Percentiles rank a stretch among this genome's conserved stretches.
These are phyloP conservation scores for Hippocampus comes DNA, from an alignment of 2,113 vertebrate species.

Conservation along the genomic window DNA sequence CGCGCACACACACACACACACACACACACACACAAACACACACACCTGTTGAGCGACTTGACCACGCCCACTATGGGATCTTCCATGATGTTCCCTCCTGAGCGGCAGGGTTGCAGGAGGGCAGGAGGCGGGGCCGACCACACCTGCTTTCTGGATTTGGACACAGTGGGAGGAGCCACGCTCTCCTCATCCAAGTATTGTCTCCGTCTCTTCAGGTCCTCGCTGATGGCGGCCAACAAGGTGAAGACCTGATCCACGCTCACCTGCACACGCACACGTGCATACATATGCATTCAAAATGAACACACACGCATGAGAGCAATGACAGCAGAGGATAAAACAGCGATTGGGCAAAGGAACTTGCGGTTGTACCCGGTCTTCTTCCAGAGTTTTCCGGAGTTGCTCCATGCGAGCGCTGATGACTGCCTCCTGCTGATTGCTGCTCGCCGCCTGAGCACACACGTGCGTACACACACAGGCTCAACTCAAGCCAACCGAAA, in stretches of 20 bases:
- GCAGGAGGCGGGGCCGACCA: background rate
- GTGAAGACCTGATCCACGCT: conserved; percentile 33
- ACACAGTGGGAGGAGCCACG: background rate
- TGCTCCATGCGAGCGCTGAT: conserved; percentile 43
- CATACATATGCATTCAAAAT: background rate
- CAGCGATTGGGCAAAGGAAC: background rate
- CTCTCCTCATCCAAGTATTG: conserved; percentile 39
- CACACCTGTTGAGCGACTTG: conserved; percentile 42
- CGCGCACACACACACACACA: no score
- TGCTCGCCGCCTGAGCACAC: conserved; percentile 29
- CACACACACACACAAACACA: no score
- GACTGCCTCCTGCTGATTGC: conserved; percentile 42
- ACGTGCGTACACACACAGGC: background rate
- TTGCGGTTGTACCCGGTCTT: conserved; percentile 17
- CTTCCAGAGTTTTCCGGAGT: conserved; percentile 24
- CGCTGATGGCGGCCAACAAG: conserved; percentile 26
- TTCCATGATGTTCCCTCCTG: conserved; percentile 8
- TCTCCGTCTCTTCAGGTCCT: conserved; percentile 29
- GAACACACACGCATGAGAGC: background rate
- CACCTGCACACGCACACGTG: conserved; percentile 26
- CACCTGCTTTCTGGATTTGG: conserved; percentile 17
- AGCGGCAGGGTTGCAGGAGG: conserved; percentile 13
- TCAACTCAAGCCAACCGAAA: background rate
- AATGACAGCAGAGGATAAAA: background rate
- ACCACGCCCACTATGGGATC: conserved; percentile 33